Base-by-base conservation (phyloP, 2,888 invertebrate species). In the Mythimna impura region DNA sequence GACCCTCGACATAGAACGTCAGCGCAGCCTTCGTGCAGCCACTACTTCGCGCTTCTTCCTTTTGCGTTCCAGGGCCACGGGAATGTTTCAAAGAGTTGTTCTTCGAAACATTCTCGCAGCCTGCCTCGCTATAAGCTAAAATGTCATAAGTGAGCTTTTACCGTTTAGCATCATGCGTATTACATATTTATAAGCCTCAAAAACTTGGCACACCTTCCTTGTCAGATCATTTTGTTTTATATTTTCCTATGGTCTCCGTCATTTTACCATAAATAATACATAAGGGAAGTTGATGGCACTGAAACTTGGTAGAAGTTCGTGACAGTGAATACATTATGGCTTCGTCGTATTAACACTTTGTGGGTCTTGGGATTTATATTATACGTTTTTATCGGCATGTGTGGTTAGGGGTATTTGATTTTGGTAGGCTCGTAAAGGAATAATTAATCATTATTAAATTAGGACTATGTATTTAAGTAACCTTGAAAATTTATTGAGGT, bases 311-410 rank as follows among this genome's bases (percentile, higher is more conserved):
- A 36, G 57, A 34, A 40, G 52, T n/a, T 64, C 89, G 86, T 89
- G 89, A 66, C 78, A 22, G 61, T 58, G 87, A 89, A 88, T 87
- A 85, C 73, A 84, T 88, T 87, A 80, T 22, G 22, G 58, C 54
- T 20, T 40, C 34, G 25, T 22, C 34, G 55, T 78, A 72, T 64
- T 66, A 69, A 63, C 68, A 66, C 58, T 71, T 71, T 68, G 67
- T 47, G 69, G 61, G 36, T 63, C 62, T 64, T 40, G 34, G 25
- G 55, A 34, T 60, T 61, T 71, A 43, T 40, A 63, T 30, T 40
- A 63, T 30, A 20, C 4, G 30, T 64, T 73, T 76, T 80, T 76
- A 76, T 64, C 17, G 55, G 17, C 30, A 54, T 66, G 43, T 58
- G 43, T 67, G 55, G 22, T 62, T 43, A 25, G 12, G 34, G 2